Conservation (phyloP, 2,797 vertebrate genomes). For the Petrocephalus schoutedeni region DNA sequence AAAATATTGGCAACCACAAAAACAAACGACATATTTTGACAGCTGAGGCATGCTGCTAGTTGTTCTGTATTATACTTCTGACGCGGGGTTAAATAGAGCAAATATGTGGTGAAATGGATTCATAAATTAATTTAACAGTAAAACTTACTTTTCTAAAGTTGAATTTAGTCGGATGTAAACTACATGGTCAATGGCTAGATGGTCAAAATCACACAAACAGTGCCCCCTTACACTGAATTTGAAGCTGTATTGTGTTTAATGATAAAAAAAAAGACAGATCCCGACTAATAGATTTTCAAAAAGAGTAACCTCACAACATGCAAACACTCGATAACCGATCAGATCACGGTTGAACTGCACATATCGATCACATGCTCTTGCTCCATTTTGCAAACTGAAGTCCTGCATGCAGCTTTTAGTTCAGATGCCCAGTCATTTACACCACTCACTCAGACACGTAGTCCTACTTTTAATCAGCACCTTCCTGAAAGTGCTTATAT, state of each 20-base stretch:
- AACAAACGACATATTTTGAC: constrained; percentile 47
- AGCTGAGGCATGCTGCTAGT: constrained; percentile 33
- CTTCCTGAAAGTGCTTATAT: background rate
- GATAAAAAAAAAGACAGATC: background rate
- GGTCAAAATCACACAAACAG: background rate
- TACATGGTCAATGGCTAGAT: too few species aligned
- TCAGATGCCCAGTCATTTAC: background rate
- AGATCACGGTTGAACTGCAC: background rate
- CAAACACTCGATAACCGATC: background rate
- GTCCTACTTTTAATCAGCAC: background rate
- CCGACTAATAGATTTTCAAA: background rate
- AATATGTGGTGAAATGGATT: background rate
- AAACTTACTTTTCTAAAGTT: background rate
- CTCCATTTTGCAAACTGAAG: background rate
- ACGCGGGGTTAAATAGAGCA: background rate
- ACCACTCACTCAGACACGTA: background rate
- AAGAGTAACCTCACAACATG: background rate
- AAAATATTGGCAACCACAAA: constrained; percentile 39
- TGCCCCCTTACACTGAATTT: background rate
- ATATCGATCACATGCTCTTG: background rate
- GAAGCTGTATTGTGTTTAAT: background rate
- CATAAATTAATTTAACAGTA: background rate
- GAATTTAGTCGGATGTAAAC: background rate
- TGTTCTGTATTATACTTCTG: background rate
- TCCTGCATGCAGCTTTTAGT: background rate